Conservation (phyloP, 1,140 invertebrate species). For the Scaptomyza pallida region DNA sequence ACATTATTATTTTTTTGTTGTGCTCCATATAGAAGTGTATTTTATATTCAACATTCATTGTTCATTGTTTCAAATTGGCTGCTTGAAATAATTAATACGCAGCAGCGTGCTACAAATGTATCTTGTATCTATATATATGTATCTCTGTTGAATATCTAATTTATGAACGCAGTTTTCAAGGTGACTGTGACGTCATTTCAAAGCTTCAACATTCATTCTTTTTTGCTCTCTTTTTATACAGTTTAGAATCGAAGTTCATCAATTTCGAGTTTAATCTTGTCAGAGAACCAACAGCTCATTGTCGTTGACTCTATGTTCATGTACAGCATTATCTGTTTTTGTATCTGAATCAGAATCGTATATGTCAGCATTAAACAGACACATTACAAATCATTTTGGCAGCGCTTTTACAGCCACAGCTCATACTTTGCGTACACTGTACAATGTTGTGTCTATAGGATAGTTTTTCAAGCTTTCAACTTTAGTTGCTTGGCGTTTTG, state of each 20-base stretch:
- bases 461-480: conserved; percentile 3
- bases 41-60: conserved; percentile 27
- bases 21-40: conserved; percentile 1
- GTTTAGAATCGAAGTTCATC: conserved; percentile 41
- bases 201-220: too few relatives aligned
- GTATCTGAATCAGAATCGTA: conserved; percentile 44
- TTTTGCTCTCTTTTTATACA: too few relatives aligned
- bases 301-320: not conserved
- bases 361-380: conserved; percentile 62
- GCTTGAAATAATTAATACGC: conserved; percentile 48
- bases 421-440: not conserved
- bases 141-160: conserved; percentile 28
- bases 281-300: conserved; percentile 9
- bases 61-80: conserved; percentile 42
- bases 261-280: conserved; percentile 54
- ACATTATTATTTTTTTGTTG: too few relatives aligned
- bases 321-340: not conserved
- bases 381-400: conserved; percentile 50
- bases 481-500: too few relatives aligned
- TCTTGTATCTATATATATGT: conserved; percentile 37
- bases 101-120: conserved; percentile 32
- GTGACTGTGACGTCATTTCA: conserved; percentile 45
- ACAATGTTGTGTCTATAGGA: not conserved
- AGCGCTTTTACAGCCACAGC: conserved; percentile 10
- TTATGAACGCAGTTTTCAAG: conserved; percentile 43